phyloP scores from a whole-genome alignment of 2,113 vertebrate species.

The Nerophis lumbriciformis region DNA sequence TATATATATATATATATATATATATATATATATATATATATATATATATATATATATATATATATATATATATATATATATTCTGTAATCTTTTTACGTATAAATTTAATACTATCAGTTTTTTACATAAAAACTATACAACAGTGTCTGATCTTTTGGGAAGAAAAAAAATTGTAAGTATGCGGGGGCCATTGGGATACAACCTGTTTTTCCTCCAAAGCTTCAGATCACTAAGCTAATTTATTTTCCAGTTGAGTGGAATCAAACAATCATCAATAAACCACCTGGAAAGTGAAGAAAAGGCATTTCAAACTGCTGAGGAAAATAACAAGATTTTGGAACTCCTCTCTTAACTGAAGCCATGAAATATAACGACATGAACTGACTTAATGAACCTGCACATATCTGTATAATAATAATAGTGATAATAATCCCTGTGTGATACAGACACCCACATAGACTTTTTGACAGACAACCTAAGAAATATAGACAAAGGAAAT shows the following conservation, averaged over 20 bases:
- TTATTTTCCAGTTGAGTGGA: background rate
- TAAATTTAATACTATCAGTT: too few species aligned
- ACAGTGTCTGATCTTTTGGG: too few species aligned
- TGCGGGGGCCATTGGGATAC: background rate
- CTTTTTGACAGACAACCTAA: slow-evolving; percentile 32
- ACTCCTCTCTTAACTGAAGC: slow-evolving; percentile 31
- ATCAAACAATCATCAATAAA: slow-evolving; percentile 29
- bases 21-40: too few species aligned
- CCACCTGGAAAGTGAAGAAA: slow-evolving; percentile 16
- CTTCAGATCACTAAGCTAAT: slow-evolving; percentile 2
- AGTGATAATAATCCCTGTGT: slow-evolving; percentile 31
- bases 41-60: too few species aligned
- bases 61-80: too few species aligned
- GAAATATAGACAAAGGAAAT: slow-evolving; percentile 18
- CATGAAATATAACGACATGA: slow-evolving; percentile 33
- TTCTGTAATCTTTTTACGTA: too few species aligned
- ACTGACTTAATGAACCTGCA: slow-evolving; percentile 47
- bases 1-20: too few species aligned
- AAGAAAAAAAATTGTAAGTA: too few species aligned
- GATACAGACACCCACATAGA: slow-evolving; percentile 34
- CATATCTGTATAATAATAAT: slow-evolving; percentile 8
- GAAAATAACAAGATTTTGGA: slow-evolving; percentile 25
- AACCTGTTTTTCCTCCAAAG: background rate
- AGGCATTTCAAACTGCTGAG: slow-evolving; percentile 20
- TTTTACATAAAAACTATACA: too few species aligned